phyloP scores from a whole-genome alignment of 2,797 vertebrate genomes.

The Apogon hyalosoma region DNA sequence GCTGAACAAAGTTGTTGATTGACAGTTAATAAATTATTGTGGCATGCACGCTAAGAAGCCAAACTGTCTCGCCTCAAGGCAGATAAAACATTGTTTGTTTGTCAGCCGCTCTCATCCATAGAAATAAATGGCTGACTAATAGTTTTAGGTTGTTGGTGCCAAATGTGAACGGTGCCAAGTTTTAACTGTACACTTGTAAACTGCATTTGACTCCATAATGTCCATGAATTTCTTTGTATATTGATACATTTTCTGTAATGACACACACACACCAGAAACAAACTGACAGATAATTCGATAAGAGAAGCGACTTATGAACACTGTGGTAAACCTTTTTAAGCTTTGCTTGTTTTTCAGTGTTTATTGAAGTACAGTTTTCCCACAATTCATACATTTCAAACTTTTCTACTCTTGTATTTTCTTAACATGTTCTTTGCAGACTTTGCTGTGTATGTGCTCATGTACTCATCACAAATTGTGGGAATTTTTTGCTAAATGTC shows the following conservation, averaged over 20 bases:
- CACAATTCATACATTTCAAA: slow-evolving; percentile 70
- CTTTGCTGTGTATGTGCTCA: slow-evolving; percentile 52
- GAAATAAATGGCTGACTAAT: slow-evolving; percentile 17
- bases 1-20: slow-evolving; percentile 46
- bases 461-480: slow-evolving; percentile 42
- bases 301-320: background rate
- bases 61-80: slow-evolving; percentile 28
- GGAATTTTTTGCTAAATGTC: slow-evolving; percentile 36
- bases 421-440: slow-evolving; percentile 68
- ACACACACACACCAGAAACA: slow-evolving; percentile 15
- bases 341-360: slow-evolving; percentile 55
- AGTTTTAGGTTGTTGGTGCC: slow-evolving; percentile 20
- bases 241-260: slow-evolving; percentile 52
- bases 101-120: slow-evolving; percentile 30
- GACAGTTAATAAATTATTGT: slow-evolving; percentile 61
- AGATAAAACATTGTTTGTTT: slow-evolving; percentile 37
- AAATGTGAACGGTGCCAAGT: slow-evolving; percentile 9
- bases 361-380: slow-evolving; percentile 43
- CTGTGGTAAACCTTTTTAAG: slow-evolving; percentile 8
- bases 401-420: slow-evolving; percentile 73
- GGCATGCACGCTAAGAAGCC: slow-evolving; percentile 55
- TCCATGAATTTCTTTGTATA: slow-evolving; percentile 30
- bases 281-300: slow-evolving; percentile 4
- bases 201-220: slow-evolving; percentile 21
- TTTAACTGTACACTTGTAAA: slow-evolving; percentile 26